Percentiles rank a stretch among this genome's conserved stretches.
Conservation (phyloP, 2,797 vertebrate species). For the Cuculus canorus region DNA sequence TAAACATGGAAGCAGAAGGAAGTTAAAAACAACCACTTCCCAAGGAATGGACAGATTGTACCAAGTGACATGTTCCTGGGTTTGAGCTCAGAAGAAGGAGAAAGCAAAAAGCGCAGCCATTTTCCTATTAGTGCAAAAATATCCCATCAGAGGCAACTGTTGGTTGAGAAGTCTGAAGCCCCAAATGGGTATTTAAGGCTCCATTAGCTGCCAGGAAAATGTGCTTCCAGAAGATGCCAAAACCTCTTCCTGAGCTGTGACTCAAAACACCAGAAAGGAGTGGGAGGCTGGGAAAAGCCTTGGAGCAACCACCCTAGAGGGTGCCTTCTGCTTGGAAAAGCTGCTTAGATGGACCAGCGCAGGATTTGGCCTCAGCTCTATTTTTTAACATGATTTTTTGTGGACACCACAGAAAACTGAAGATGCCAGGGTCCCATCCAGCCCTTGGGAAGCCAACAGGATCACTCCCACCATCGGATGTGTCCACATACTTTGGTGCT, state of each 20-base stretch:
- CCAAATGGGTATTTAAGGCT: slow-evolving; percentile 40
- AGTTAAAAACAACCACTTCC: slow-evolving; percentile 39
- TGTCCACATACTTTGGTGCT: accelerated
- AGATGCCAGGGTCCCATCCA: accelerated
- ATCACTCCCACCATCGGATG: accelerated
- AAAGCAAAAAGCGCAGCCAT: neutral
- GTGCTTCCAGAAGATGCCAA: slow-evolving; percentile 20
- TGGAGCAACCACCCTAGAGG: neutral
- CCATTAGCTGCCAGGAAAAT: slow-evolving; percentile 54
- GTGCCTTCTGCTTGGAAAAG: neutral
- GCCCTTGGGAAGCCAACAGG: neutral
- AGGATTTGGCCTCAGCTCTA: neutral
- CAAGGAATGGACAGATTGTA: neutral
- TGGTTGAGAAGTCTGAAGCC: neutral
- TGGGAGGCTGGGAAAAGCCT: neutral
- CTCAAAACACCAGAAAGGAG: neutral
- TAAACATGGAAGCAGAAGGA: slow-evolving; percentile 13
- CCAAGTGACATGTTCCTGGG: neutral
- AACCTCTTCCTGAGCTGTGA: slow-evolving; percentile 47
- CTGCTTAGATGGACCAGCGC: too few species aligned
- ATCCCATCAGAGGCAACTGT: neutral
- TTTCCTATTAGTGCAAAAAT: slow-evolving; percentile 18
- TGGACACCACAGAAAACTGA: neutral
- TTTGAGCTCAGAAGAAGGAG: neutral
- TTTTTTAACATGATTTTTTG: neutral